Conservation (phyloP, 2,113 vertebrate species). For the Hypocryptadius cinnamomeus region DNA sequence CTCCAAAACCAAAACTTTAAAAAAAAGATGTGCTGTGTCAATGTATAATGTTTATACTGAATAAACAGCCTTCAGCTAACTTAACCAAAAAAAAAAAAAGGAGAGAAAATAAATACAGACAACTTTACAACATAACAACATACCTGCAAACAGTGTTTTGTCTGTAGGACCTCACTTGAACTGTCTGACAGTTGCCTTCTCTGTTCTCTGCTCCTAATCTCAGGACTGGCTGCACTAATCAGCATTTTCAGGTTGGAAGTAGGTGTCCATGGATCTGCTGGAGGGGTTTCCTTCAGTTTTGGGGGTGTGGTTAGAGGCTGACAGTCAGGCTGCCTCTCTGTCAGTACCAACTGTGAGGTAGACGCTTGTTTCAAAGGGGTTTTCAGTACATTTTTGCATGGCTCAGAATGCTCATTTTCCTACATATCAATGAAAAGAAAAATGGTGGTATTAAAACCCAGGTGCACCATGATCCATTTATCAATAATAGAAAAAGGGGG, state of each 20-base stretch:
- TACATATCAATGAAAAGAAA: conserved; percentile 27
- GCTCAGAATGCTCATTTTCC: conserved; percentile 74
- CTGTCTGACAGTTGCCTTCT: conserved; percentile 63
- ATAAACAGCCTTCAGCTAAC: not conserved
- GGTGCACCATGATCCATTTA: not conserved
- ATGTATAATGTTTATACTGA: not conserved
- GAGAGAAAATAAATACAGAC: not conserved
- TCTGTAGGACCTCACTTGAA: conserved; percentile 59
- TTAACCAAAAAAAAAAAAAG: not conserved
- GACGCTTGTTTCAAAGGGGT: conserved; percentile 67
- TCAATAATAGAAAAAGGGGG: rapidly evolving
- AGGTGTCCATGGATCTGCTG: conserved; percentile 91
- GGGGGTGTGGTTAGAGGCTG: conserved; percentile 84
- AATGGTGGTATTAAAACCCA: rapidly evolving
- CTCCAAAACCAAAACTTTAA: not conserved
- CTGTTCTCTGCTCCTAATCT: conserved; percentile 90
- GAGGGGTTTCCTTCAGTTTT: conserved; percentile 73
- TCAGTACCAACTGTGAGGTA: conserved; percentile 11
- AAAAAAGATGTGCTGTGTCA: not conserved
- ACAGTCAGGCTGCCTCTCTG: conserved; percentile 62
- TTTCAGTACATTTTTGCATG: conserved; percentile 46
- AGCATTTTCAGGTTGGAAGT: conserved; percentile 97
- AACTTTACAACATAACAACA: conserved; percentile 48
- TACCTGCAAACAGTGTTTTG: conserved; percentile 74
- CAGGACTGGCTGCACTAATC: conserved; percentile 90